phyloP scores from a whole-genome alignment of 1,140 invertebrate genomes.

The Hycleus phaleratus region DNA sequence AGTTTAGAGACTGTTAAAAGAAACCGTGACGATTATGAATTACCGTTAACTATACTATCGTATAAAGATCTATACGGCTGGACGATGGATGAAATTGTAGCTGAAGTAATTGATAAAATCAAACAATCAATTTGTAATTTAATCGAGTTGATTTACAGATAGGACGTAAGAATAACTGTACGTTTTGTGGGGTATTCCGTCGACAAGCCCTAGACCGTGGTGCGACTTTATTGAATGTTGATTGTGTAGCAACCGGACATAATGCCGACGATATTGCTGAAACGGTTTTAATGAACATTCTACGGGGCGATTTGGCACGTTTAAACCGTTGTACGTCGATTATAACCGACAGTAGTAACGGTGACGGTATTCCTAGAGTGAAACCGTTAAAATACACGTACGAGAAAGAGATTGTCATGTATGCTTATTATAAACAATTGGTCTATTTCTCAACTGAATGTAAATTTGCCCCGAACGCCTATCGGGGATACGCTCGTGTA shows the following conservation, averaged over 20 bases:
- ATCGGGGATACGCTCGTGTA: constrained; percentile 86
- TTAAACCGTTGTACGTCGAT: constrained; percentile 86
- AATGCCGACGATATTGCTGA: constrained; percentile 99
- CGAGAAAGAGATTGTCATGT: constrained; percentile 99
- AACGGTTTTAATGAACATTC: constrained; percentile 96
- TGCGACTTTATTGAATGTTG: constrained; percentile 75
- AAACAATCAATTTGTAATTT: constrained; percentile 2
- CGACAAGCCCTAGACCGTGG: constrained; percentile 94
- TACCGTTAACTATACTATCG: constrained; percentile 93
- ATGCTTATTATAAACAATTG: constrained; percentile 95
- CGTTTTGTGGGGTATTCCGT: constrained; percentile 96
- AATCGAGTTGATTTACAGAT: constrained; percentile 51
- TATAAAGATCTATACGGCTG: constrained; percentile 99
- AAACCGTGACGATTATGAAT: constrained; percentile 87
- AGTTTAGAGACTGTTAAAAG: constrained; percentile 95
- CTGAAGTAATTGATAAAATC: constrained; percentile 47
- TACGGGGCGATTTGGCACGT: constrained; percentile 92
- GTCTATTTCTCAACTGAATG: constrained; percentile 99
- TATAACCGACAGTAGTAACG: constrained; percentile 61
- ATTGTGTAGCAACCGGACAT: constrained; percentile 95
- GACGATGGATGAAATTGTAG: constrained; percentile 99
- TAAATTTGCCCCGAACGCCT: constrained; percentile 97
- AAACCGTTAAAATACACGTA: constrained; percentile 99
- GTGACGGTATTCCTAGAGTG: constrained; percentile 80
- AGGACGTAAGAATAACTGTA: constrained; percentile 97